Evolutionary conservation across 2,888 invertebrate species (phyloP), one percentile per base, ranked within the genome.

Genomic region (Luperina nickerlii): DNA sequence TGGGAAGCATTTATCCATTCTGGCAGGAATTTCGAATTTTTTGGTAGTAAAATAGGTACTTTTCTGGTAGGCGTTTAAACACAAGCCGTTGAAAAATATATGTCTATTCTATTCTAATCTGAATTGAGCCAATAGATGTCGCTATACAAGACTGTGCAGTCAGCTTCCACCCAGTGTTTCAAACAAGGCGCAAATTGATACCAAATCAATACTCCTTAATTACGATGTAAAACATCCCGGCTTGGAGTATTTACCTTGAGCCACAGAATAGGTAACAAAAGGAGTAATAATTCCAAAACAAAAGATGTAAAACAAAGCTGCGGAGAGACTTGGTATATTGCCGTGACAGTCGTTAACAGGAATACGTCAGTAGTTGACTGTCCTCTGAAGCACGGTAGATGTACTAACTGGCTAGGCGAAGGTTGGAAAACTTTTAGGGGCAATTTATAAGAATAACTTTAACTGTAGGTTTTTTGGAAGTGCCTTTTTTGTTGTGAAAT

Each of bases 171-270:
- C n/a, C 3, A 63, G 62, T 48, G 38, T 54, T 83, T 65, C 45
- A 20, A 74, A 54, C 69, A 62, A 42, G 20, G 8, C 60, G n/a
- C 54, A 67, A 82, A 82, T 82, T 74, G 57, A 66, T 69, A 62
- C 38, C 63, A 73, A 86, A 84, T 86, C 82, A 86, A 82, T 84
- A 74, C 63, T 74, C 57, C 70, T 60, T 82, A 74, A 71, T 86
- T 71, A 77, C 45, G 73, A 77, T 74, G 77, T 86, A 71, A 77
- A 84, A 86, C 81, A 81, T 66, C 60, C 18, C 20, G 5, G 18
- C 13, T 81, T n/a, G 15, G 13, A 66, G 48, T 69, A 66, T 78
- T 72, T 45, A 72, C 65, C 54, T 82, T 82, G 38, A 86, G 24
- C n/a, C 51, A 76, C 42, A 20, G 75, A 83, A 20, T 57, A 72